phyloP scores from a whole-genome alignment of 1,140 invertebrate genomes.

The Lepidurus packardi region DNA sequence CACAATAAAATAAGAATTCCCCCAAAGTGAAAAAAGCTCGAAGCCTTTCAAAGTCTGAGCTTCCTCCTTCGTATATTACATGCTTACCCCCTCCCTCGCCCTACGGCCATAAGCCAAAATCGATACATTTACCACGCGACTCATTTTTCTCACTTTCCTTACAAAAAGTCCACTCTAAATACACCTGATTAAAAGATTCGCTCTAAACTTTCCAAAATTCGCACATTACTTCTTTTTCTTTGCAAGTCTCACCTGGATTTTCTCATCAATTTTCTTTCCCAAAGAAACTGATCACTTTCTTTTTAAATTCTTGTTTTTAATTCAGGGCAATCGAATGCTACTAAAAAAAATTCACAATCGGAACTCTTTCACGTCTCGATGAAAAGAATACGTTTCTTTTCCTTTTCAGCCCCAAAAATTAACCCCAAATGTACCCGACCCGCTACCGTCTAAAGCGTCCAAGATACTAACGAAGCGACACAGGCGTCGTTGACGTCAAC shows the following conservation, averaged over 20 bases:
- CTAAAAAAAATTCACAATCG: too few relatives aligned
- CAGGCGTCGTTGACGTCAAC: conserved; percentile 3
- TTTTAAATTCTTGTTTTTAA: too few relatives aligned
- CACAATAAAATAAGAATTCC: not conserved
- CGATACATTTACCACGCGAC: not conserved
- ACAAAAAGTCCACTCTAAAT: too few relatives aligned
- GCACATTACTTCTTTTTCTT: not conserved
- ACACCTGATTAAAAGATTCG: too few relatives aligned
- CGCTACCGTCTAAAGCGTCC: not conserved
- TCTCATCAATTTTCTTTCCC: not conserved
- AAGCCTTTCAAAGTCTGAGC: conserved; percentile 21
- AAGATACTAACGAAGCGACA: conserved; percentile 2
- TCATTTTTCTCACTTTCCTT: not conserved
- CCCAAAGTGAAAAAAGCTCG: not conserved
- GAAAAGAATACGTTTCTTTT: too few relatives aligned
- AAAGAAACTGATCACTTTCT: too few relatives aligned
- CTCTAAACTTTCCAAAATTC: too few relatives aligned
- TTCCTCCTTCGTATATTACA: not conserved
- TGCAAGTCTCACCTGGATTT: conserved; percentile 3
- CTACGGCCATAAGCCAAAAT: not conserved
- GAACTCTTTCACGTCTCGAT: too few relatives aligned
- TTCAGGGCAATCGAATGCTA: too few relatives aligned
- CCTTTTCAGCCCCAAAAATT: too few relatives aligned
- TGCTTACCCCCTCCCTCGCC: not conserved
- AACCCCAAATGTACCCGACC: not conserved